Evolutionary conservation across 2,888 invertebrate genomes (phyloP).

Genomic region (Rugalucina vietnamica): DNA sequence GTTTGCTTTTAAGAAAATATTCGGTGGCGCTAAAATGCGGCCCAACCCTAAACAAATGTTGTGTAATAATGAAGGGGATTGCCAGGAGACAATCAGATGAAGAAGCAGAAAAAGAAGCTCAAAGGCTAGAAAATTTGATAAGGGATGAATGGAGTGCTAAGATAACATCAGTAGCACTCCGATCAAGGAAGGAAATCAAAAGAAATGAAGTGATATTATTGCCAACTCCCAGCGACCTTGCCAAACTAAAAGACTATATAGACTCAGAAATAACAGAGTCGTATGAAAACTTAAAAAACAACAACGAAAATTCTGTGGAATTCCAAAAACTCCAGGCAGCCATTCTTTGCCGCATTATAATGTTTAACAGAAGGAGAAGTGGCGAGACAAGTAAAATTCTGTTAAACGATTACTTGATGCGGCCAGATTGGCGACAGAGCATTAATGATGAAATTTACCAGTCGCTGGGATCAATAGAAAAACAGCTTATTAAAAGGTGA

Average conservation of each 20-base stretch:
- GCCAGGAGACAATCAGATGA: background rate
- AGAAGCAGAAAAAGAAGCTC: background rate
- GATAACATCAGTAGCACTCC: background rate
- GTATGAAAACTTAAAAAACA: background rate
- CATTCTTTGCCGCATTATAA: background rate
- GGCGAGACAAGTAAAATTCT: too few relatives aligned
- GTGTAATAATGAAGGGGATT: background rate
- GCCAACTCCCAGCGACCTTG: background rate
- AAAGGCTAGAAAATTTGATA: background rate
- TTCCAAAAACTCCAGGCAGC: background rate
- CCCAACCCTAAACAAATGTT: background rate
- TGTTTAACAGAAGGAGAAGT: background rate
- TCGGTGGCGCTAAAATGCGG: background rate
- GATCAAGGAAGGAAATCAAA: background rate
- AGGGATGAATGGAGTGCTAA: background rate
- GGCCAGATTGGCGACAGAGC: background rate
- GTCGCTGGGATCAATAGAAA: background rate
- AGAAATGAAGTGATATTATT: background rate
- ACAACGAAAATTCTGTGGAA: background rate
- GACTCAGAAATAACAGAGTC: background rate
- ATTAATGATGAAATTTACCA: background rate
- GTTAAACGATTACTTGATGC: too few relatives aligned
- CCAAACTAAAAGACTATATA: background rate
- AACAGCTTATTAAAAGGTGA: background rate
- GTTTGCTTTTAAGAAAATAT: background rate